A percentile compares a stretch with the other conserved stretches of the same genome.
These are phyloP conservation scores for Phaonia tiefii DNA, from an alignment of 2,888 invertebrate species.

Conservation along the genomic window DNA sequence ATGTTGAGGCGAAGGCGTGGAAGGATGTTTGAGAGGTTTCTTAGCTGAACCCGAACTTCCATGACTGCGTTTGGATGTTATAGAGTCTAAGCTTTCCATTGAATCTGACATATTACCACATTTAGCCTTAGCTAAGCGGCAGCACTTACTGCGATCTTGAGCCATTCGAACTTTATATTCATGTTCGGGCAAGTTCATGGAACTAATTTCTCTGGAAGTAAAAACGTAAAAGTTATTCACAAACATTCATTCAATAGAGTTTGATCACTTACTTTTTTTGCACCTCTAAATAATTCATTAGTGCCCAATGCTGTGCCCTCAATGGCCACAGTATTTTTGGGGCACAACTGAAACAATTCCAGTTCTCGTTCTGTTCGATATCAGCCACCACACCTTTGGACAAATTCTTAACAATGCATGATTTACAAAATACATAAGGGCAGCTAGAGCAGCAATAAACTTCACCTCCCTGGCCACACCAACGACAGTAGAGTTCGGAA, in stretches of 20 bases:
- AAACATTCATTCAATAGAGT: background rate
- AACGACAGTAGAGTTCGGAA: slow-evolving; percentile 90
- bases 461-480: slow-evolving; percentile 91
- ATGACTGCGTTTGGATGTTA: slow-evolving; percentile 73
- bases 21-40: slow-evolving; percentile 65
- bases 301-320: slow-evolving; percentile 87
- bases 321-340: slow-evolving; percentile 85
- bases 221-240: slow-evolving; percentile 11
- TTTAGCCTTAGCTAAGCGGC: slow-evolving; percentile 75
- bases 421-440: slow-evolving; percentile 88
- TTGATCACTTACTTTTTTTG: slow-evolving; percentile 80
- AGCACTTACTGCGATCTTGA: slow-evolving; percentile 77
- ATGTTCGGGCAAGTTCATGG: slow-evolving; percentile 72
- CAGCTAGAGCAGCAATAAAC: slow-evolving; percentile 90
- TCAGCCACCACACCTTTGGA: slow-evolving; percentile 85
- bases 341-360: slow-evolving; percentile 90
- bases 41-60: slow-evolving; percentile 68
- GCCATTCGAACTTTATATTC: slow-evolving; percentile 73
- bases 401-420: slow-evolving; percentile 88
- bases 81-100: slow-evolving; percentile 76
- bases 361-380: slow-evolving; percentile 89
- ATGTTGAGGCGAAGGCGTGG: slow-evolving; percentile 56
- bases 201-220: slow-evolving; percentile 71
- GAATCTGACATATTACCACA: slow-evolving; percentile 76
- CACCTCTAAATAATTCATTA: slow-evolving; percentile 85